Conservation (phyloP, 2,113 vertebrate species). For the Serilophus lunatus region DNA sequence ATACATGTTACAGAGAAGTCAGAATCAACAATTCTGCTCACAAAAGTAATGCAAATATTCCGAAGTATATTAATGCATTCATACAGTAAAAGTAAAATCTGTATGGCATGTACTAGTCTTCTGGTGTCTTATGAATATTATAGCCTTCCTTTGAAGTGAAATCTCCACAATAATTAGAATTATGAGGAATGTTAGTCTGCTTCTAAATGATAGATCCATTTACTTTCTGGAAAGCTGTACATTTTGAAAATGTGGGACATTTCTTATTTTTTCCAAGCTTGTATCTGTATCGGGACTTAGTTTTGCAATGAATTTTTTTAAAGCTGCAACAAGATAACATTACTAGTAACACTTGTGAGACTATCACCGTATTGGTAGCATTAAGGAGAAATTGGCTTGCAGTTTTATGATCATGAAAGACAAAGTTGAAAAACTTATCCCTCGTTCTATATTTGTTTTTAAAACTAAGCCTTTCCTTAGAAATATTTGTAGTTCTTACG, state of each 20-base stretch:
- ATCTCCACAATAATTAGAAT: background rate
- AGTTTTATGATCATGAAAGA: background rate
- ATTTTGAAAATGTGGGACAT: background rate
- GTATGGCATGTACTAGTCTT: background rate
- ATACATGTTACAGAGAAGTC: background rate
- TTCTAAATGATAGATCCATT: background rate
- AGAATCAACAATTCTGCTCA: background rate
- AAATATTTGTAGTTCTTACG: background rate
- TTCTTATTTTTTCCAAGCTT: background rate
- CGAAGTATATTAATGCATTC: background rate
- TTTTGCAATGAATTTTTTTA: background rate
- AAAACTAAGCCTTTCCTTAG: background rate
- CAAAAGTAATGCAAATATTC: background rate
- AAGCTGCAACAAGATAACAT: background rate
- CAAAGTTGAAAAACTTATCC: background rate
- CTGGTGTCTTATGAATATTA: background rate
- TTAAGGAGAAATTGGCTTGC: background rate
- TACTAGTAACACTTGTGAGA: background rate
- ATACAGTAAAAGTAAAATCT: background rate
- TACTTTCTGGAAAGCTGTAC: background rate
- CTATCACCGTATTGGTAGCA: background rate
- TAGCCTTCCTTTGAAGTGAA: background rate
- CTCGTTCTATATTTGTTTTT: background rate
- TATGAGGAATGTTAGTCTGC: background rate
- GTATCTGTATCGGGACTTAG: background rate